Evolutionary conservation across 2,888 invertebrate species (phyloP), one percentile per base, ranked within the genome.

Genomic region (Thymelicus acteon): DNA sequence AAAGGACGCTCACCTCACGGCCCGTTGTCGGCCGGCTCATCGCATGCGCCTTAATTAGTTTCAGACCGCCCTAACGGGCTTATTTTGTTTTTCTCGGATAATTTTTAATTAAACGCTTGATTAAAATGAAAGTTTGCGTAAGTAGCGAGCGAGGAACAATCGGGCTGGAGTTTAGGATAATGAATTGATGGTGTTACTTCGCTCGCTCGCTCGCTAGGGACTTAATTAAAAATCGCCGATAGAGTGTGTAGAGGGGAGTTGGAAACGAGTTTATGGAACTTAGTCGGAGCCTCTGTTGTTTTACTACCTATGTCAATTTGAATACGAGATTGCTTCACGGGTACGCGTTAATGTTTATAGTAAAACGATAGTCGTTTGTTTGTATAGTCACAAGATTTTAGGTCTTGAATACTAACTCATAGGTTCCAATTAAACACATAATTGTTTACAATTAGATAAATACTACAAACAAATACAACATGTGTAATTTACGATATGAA

Each of bases 101-200:
- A 93, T 93, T 93, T 93, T 93, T 93, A 93, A 93, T 93, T 93
- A 93, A 93, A 93, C 91, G 93, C 92, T 93, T 93, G 93, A 93
- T 93, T 93, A 93, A 93, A 93, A 93, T 93, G 92, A 93, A 93
- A 93, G 93, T 93, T 93, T 92, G 92, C 91, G 90, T 93, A 93
- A 93, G 93, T 93, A 93, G 90, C 92, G 91, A 89, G 88, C 92
- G 91, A 88, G 90, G 90, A 93, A 93, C 92, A 93, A 93, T 93
- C 92, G 92, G 88, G 90, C 87, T 87, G 83, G 92, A 93, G 93
- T 93, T 93, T 93, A 93, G 93, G 92, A 92, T 93, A 93, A 93
- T 93, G 93, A 93, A 93, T 93, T 93, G 92, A 93, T 93, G 92
- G 93, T 92, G 93, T 93, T 92, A 92, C 93, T 91, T 90, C 85